Conservation (phyloP, 2,113 vertebrate genomes). For the Paramisgurnus dabryanus region DNA sequence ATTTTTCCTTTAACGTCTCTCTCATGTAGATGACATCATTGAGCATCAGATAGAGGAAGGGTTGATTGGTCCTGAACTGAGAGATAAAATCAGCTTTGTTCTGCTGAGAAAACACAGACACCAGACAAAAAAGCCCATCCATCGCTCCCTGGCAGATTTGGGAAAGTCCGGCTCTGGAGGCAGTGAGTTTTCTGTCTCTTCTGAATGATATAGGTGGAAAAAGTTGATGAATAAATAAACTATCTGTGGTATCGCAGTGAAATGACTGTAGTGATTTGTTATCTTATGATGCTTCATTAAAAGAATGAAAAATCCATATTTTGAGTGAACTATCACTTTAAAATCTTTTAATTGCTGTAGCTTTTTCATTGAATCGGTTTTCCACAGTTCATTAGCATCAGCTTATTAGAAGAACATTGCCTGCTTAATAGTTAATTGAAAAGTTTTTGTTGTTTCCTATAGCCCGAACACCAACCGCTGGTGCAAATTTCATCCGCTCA, state of each 20-base stretch:
- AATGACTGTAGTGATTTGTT: too few relatives aligned
- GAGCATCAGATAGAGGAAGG: constrained; percentile 89
- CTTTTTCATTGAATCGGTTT: neutral
- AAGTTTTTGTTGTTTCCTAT: constrained; percentile 9
- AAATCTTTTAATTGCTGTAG: neutral
- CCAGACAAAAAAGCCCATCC: constrained; percentile 97
- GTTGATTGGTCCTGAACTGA: constrained; percentile 82
- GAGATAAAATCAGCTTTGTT: constrained; percentile 90
- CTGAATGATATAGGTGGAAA: neutral
- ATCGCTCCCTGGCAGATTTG: constrained; percentile 89
- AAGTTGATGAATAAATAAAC: too few relatives aligned
- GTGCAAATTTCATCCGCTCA: constrained; percentile 80
- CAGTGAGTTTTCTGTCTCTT: constrained; percentile 71
- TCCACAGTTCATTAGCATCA: neutral
- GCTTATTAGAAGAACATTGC: neutral
- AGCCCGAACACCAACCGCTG: constrained; percentile 76
- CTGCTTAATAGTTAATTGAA: neutral
- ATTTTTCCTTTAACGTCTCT: too few relatives aligned
- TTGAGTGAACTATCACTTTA: neutral
- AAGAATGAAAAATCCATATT: neutral
- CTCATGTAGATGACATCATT: constrained; percentile 84
- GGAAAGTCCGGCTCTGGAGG: constrained; percentile 87
- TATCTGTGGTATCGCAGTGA: too few relatives aligned
- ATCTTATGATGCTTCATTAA: neutral
- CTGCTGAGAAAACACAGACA: constrained; percentile 93